Conservation (phyloP, 2,888 invertebrate genomes). For the Drosophila niveifrons region DNA sequence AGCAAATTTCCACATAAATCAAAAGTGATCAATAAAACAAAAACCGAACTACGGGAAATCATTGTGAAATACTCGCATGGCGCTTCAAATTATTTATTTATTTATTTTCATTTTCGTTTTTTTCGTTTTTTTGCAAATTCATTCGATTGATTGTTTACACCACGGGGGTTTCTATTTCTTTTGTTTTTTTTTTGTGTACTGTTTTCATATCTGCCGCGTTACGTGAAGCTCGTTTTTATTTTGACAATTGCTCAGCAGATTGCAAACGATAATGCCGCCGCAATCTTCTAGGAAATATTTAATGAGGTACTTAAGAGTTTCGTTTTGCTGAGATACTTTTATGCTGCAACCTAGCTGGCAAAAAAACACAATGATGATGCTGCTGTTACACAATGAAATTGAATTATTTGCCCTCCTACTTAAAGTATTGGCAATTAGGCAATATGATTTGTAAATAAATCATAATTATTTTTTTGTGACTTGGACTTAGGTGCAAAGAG, state of each 20-base stretch:
- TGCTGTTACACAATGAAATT: background rate
- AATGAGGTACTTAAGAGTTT: slow-evolving; percentile 5
- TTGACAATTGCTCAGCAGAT: slow-evolving; percentile 18
- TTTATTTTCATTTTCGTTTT: background rate
- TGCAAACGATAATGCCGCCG: slow-evolving; percentile 13
- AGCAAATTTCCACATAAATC: slow-evolving; percentile 64
- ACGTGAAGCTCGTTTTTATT: background rate
- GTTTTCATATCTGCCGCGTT: slow-evolving; percentile 6
- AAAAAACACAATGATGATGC: background rate
- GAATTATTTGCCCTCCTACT: too few relatives aligned
- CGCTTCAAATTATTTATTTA: slow-evolving; percentile 13
- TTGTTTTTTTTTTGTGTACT: background rate
- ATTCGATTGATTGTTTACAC: slow-evolving; percentile 49
- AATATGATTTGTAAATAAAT: too few relatives aligned
- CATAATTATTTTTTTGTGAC: too few relatives aligned
- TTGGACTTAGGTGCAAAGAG: too few relatives aligned
- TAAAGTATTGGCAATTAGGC: too few relatives aligned
- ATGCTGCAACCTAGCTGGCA: background rate
- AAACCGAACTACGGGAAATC: slow-evolving; percentile 11
- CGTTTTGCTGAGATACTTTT: background rate
- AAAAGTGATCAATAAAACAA: slow-evolving; percentile 69
- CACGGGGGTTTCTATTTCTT: slow-evolving; percentile 21
- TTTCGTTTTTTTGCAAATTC: slow-evolving; percentile 37
- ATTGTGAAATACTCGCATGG: slow-evolving; percentile 48
- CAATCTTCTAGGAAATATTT: slow-evolving; percentile 2